Conservation (phyloP, 1,140 invertebrate genomes). For the Chlorops oryzae region DNA sequence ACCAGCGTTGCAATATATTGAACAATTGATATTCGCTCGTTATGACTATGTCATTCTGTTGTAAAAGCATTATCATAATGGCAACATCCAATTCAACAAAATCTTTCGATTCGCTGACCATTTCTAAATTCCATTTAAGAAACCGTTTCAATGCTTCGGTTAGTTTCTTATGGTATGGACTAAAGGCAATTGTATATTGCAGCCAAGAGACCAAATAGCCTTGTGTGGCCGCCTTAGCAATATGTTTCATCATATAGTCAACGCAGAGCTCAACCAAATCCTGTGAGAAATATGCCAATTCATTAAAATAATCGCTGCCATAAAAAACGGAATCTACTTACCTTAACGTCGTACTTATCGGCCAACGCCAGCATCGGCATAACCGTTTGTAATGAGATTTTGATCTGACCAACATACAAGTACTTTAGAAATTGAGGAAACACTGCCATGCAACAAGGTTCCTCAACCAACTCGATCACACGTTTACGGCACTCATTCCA, state of each 20-base stretch:
- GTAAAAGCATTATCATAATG: slow-evolving; percentile 67
- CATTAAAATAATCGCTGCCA: background rate
- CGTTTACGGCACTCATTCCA: slow-evolving; percentile 87
- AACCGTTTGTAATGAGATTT: slow-evolving; percentile 74
- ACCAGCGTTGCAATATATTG: slow-evolving; percentile 69
- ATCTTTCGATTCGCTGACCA: slow-evolving; percentile 69
- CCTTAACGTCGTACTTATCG: slow-evolving; percentile 91
- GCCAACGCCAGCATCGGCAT: slow-evolving; percentile 80
- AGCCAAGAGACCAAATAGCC: slow-evolving; percentile 83
- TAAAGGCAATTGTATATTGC: slow-evolving; percentile 78
- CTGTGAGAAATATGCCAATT: slow-evolving; percentile 38
- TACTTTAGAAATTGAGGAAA: slow-evolving; percentile 88
- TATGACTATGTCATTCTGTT: slow-evolving; percentile 83
- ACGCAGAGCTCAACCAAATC: slow-evolving; percentile 78
- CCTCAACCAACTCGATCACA: slow-evolving; percentile 76
- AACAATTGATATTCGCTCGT: slow-evolving; percentile 83
- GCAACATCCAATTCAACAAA: slow-evolving; percentile 79
- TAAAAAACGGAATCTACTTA: too few relatives aligned
- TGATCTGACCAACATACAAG: slow-evolving; percentile 87
- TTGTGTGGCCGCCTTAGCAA: slow-evolving; percentile 72
- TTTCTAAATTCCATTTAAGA: slow-evolving; percentile 87
- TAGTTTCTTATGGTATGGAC: slow-evolving; percentile 62
- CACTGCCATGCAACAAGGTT: slow-evolving; percentile 71
- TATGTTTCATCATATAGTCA: slow-evolving; percentile 81
- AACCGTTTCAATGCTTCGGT: slow-evolving; percentile 68